Evolutionary conservation across 1,140 invertebrate genomes (phyloP).

Genomic region (Lepeophtheirus salmonis): DNA sequence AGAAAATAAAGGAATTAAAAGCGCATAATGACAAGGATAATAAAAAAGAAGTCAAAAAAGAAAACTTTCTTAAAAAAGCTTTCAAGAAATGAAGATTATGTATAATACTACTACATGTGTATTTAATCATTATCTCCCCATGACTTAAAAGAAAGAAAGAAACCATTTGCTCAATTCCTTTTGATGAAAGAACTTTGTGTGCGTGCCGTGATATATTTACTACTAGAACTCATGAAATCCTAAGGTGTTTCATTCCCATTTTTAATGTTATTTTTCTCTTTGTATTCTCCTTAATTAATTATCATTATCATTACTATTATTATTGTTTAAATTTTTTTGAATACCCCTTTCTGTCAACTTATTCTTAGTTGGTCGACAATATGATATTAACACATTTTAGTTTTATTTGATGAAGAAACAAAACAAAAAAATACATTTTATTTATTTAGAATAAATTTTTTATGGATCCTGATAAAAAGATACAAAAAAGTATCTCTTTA

Average conservation of each 20-base stretch:
- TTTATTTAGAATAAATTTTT: neutral
- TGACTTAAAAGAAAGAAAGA: no score
- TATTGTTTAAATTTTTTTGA: neutral
- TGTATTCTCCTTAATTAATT: neutral
- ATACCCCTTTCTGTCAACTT: neutral
- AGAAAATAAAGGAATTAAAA: conserved; percentile 68
- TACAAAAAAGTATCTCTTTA: no score
- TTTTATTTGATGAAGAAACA: no score
- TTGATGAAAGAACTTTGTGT: neutral
- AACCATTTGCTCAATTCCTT: neutral
- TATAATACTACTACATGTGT: no score
- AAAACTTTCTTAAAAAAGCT: conserved; percentile 52
- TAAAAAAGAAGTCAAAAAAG: conserved; percentile 52
- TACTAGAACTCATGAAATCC: no score
- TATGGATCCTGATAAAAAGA: no score
- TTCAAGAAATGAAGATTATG: no score
- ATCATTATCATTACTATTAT: neutral
- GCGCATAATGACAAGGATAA: conserved; percentile 48
- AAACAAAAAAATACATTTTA: conserved; percentile 1
- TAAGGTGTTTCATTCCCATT: neutral
- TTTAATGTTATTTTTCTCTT: neutral
- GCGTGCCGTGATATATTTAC: neutral
- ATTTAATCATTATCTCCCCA: no score
- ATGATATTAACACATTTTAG: neutral
- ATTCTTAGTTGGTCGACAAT: neutral